Evolutionary conservation across 2,888 invertebrate genomes (phyloP), one percentile per base, ranked within the genome.

Genomic region (Platycheirus rosarum): DNA sequence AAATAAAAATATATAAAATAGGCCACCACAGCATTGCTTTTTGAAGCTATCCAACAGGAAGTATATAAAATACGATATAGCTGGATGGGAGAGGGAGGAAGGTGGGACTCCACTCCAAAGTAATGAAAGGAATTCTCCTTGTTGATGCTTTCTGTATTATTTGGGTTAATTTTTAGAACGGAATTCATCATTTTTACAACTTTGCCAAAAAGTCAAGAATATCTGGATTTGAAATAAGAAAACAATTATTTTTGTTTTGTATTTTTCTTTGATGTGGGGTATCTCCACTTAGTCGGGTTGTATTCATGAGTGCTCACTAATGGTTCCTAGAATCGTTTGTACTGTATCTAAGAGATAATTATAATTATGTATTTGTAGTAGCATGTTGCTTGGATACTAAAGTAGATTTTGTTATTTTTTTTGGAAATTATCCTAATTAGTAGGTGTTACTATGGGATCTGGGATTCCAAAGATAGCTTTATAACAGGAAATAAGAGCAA

Each of bases 251-350:
- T 8, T 35, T 9, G 11, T 35, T 1, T 3, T 8, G 35, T 35
- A 11, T 35, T 35, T 35, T n/a, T 35, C 35, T 35, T 35, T 35
- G 7, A 3, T 32, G 29, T 32, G 29, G 29, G 6, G 37, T n/a
- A 0, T 3, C 4, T 40, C 1, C 13, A 13, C 13, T 40, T 40
- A 40, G 2, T 40, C 13, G 37, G n/a, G n/a, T n/a, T n/a, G n/a
- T n/a, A n/a, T n/a, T n/a, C n/a, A n/a, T n/a, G n/a, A n/a, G n/a
- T n/a, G 70, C 55, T 26, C n/a, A 20, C 65, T 70, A 71, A 66
- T 60, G 40, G 62, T 80, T 80, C 80, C 62, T 32, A 53, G 80
- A 80, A 80, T 55, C 44, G 66, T 70, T 71, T 65, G 35, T 20
- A 23, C 2, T 40, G 11, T 13, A 9, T 40, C 6, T 8, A 8